Evolutionary conservation across 2,113 vertebrate species (phyloP).

Genomic region (Elephantulus edwardii): DNA sequence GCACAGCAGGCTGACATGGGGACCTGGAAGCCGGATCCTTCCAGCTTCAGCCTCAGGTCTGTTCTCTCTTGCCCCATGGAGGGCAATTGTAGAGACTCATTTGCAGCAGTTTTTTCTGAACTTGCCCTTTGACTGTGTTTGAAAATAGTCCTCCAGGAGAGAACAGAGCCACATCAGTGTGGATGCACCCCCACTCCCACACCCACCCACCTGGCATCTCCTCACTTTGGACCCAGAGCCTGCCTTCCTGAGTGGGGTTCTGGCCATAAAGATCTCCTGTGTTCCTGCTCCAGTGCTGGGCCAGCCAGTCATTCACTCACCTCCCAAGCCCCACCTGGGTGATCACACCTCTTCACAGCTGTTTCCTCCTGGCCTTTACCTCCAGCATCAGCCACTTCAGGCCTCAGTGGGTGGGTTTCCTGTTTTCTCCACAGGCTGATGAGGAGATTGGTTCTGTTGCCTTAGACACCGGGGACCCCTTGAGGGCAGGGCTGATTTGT

Average conservation of each 20-base stretch:
- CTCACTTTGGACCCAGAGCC: not conserved
- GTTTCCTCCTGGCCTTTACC: conserved; percentile 58
- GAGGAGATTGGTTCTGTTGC: not conserved
- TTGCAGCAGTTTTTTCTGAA: conserved; percentile 76
- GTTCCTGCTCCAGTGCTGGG: not conserved
- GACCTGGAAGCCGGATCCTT: conserved; percentile 55
- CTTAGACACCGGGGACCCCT: not conserved
- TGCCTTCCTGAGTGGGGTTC: not conserved
- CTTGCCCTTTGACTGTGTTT: conserved; percentile 62
- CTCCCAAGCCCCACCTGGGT: not conserved
- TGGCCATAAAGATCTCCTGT: not conserved
- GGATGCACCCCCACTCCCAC: rapidly evolving
- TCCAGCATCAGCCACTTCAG: not conserved
- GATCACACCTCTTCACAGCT: not conserved
- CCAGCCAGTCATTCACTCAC: not conserved
- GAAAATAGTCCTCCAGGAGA: conserved; percentile 60
- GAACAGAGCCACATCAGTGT: not conserved
- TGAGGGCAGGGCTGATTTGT: not conserved
- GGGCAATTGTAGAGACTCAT: not conserved
- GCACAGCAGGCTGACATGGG: not conserved
- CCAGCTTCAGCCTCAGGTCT: not conserved
- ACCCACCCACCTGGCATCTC: not conserved
- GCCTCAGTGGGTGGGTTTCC: conserved; percentile 31
- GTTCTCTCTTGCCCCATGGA: not conserved
- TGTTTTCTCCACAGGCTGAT: conserved; percentile 5